Conservation (phyloP, 2,113 vertebrate species). For the Lichenostomus cassidix region DNA sequence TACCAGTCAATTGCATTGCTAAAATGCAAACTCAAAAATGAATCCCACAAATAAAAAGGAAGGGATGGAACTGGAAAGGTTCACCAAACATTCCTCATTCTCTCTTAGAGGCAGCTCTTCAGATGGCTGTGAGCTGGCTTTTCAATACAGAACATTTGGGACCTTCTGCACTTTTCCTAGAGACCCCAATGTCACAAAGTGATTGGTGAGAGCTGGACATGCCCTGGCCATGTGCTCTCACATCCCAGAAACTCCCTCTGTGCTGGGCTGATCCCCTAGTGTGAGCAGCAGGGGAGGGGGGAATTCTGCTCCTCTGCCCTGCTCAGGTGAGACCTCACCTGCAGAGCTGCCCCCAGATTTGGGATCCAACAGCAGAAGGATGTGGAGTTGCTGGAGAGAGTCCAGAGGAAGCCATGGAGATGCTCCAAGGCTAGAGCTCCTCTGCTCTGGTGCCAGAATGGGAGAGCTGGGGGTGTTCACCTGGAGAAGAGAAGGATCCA, state of each 20-base stretch:
- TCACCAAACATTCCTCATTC: fast-evolving
- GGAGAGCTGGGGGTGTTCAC: not conserved
- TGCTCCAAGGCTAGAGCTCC: not conserved
- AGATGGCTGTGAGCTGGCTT: not conserved
- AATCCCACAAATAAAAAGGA: not conserved
- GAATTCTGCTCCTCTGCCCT: not conserved
- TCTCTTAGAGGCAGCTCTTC: not conserved
- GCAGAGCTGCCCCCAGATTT: not conserved
- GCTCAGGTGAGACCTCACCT: not conserved
- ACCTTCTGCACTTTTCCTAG: not conserved
- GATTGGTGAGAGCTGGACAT: not conserved
- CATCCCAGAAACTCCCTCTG: not conserved
- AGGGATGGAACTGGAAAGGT: not conserved
- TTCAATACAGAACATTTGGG: not conserved
- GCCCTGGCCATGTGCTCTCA: no score
- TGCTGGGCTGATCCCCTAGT: not conserved
- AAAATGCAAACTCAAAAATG: not conserved
- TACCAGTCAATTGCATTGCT: not conserved
- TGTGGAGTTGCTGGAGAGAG: fast-evolving
- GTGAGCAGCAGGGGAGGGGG: fast-evolving
- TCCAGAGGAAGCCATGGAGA: fast-evolving
- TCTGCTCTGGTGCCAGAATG: not conserved
- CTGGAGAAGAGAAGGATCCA: not conserved
- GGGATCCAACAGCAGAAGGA: not conserved
- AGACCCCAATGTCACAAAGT: not conserved